Evolutionary conservation across 2,888 invertebrate species (phyloP).

Genomic region (Hanleya hanleyi): DNA sequence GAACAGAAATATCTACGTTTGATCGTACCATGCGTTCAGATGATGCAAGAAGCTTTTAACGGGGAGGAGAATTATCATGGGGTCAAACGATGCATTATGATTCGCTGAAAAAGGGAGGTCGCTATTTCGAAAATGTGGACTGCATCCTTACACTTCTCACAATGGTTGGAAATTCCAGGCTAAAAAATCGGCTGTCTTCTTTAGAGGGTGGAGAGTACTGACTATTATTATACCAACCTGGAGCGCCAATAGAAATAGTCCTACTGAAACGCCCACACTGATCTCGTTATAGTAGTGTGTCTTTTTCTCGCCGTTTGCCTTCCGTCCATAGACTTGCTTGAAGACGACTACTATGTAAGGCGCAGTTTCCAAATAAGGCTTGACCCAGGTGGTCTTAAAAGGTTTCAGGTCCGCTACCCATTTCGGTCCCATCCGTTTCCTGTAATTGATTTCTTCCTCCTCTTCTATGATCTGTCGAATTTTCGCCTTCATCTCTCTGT

Average conservation of each 20-base stretch:
- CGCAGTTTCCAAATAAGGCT: conserved; percentile 89
- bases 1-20: too few relatives aligned
- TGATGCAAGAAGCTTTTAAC: too few relatives aligned
- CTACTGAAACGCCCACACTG: conserved; percentile 79
- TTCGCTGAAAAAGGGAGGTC: too few relatives aligned
- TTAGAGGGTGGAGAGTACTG: too few relatives aligned
- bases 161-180: too few relatives aligned
- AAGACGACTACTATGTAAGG: conserved; percentile 90
- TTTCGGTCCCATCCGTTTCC: conserved; percentile 73
- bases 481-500: conserved; percentile 76
- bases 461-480: conserved; percentile 88
- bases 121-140: too few relatives aligned
- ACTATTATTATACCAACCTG: conserved; percentile 82
- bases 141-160: too few relatives aligned
- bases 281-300: conserved; percentile 90
- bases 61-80: too few relatives aligned
- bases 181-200: too few relatives aligned
- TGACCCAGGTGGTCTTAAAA: conserved; percentile 84
- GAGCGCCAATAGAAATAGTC: conserved; percentile 87
- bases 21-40: too few relatives aligned
- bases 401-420: conserved; percentile 84
- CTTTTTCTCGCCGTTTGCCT: conserved; percentile 81
- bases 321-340: conserved; percentile 84
- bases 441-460: conserved; percentile 90
- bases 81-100: too few relatives aligned